Base-by-base conservation (phyloP, 2,113 vertebrate species). In the Carassius carassius region DNA sequence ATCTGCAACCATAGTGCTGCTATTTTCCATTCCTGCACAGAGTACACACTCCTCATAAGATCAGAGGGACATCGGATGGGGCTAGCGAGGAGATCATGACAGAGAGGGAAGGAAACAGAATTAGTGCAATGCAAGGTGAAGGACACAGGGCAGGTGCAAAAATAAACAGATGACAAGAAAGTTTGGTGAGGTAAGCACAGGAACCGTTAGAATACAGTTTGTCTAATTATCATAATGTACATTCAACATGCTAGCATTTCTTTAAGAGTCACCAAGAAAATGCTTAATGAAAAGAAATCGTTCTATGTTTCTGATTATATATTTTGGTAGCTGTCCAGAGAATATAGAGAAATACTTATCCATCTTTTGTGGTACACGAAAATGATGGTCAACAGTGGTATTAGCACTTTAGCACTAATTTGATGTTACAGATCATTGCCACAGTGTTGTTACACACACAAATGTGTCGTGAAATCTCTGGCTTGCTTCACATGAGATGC, bases 211-310 rank as follows among this genome's bases (percentile, higher is more conserved):
- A 76, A 77, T 77, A 37, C 49, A 74, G 63, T 62, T 49, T 56
- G 56, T 78, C 54, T 78, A 32, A 79, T 47, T 47, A 47, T 60
- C 69, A 65, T 44, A 47, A 60, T 35, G 65, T 35, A n/a, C 72
- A 76, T 51, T 51, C 41, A 72, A 29, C 62, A 37, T 86, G 19
- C 78, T 75, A 63, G 54, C 44, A 56, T 72, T 76, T 65, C 3
- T 54, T 51, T 83, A 41, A 73, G 13, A 79, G 35, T 73, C 88
- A 69, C 85, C 78, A 85, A 84, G 81, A 86, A 86, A 83, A 79
- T 79, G 47, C 67, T 73, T 83, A 14, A 67, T 19, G 69, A 75
- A 54, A 75, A 54, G n/a, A 75, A 41, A 10, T 37, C 49, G 19
- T 84, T 47, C 60, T 86, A 58, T 85, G 82, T 25, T 67, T 75